Percentiles rank a stretch among this genome's conserved stretches.
Evolutionary conservation across 2,113 vertebrate species (phyloP).

Genomic region (Chlamydotis undulata): DNA sequence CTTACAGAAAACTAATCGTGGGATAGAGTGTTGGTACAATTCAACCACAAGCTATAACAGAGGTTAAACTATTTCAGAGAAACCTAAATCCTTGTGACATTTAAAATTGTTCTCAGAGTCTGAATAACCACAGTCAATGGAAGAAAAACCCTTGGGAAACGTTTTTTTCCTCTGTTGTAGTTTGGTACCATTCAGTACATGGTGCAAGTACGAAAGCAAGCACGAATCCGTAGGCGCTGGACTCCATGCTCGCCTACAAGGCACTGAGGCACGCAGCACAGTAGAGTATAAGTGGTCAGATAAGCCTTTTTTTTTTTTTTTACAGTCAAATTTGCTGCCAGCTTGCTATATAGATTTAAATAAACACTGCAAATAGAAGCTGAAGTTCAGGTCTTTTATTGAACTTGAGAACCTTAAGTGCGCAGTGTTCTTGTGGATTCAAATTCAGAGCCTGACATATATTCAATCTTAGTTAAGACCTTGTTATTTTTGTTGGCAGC

Average conservation of each 20-base stretch:
- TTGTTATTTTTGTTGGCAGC: conserved; percentile 43
- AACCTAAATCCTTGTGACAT: background rate
- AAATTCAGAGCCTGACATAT: background rate
- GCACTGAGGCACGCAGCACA: background rate
- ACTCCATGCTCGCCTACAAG: background rate
- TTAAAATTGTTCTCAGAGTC: background rate
- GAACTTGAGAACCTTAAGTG: background rate
- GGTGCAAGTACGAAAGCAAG: background rate
- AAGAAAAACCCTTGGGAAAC: background rate
- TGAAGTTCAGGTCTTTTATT: background rate
- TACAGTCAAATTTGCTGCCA: background rate
- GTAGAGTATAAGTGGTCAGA: background rate
- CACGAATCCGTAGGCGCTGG: fast-evolving
- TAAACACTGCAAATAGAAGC: background rate
- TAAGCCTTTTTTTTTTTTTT: background rate
- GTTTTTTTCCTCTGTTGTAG: background rate
- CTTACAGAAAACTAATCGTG: background rate
- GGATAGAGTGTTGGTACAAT: background rate
- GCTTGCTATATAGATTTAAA: background rate
- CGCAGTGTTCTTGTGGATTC: background rate
- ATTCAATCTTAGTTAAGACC: background rate
- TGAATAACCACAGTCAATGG: background rate
- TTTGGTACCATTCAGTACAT: too few relatives aligned
- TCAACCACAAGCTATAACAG: background rate
- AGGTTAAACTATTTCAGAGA: background rate